Evolutionary conservation across 2,888 invertebrate species (phyloP), one percentile per base, ranked within the genome.

Genomic region (Neocrepidodera transversa): DNA sequence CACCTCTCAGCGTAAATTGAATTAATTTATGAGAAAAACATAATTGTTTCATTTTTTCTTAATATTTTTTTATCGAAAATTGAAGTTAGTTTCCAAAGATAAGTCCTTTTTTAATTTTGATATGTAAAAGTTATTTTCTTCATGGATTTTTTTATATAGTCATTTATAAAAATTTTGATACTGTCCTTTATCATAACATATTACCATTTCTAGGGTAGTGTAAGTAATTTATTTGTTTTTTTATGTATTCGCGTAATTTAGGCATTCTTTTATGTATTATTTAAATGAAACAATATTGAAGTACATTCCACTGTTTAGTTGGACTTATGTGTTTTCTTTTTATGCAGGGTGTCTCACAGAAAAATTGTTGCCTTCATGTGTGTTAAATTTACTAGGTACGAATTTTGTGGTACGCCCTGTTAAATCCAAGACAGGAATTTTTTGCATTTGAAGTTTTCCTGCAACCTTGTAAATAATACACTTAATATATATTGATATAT

Each of bases 261-360:
- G 70, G 70, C 70, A 70, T 71, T 73, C 68, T 62, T 68, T 68
- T 68, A 67, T 65, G 65, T 69, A 68, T 67, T 68, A 26, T 45
- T 45, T 26, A 11, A 45, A 42, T 11, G n/a, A 42, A 28, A 13
- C 45, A 43, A 30, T 11, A 13, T 55, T 64, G 66, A 68, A 69
- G 70, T 75, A 76, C 77, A 77, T 77, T 76, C 76, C 76, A 77
- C 52, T 71, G 68, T 66, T 68, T 68, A 58, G 64, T 70, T 68
- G 63, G 36, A 55, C 42, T 52, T 61, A 50, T 60, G n/a, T n/a
- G 61, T 60, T 58, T 48, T 54, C 61, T 61, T 63, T 57, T 45
- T 60, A 56, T n/a, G n/a, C 47, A 23, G 47, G 49, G 32, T 60
- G 50, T 58, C 38, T 35, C 38, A 47, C 45, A 48, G 36, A 35